Base-by-base conservation (phyloP, 2,888 invertebrate species). In the Lithophane semibrunnea region DNA sequence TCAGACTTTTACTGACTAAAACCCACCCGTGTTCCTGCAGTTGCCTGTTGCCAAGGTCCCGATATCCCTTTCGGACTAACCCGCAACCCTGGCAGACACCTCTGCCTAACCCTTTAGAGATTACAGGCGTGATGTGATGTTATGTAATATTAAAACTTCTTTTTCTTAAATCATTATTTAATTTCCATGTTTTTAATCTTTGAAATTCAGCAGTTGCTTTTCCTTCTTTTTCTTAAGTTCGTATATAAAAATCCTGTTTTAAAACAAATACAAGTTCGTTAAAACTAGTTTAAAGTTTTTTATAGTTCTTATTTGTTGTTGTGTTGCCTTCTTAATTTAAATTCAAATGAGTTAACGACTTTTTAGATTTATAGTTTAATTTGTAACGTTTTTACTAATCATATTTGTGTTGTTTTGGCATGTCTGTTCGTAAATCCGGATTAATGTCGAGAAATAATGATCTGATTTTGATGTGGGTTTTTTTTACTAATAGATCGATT, bases 311-410 rank as follows among this genome's bases (percentile, higher is more conserved):
- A 58, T 77, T 79, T 69, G 65, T 68, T 83, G 58, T 79, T 42
- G 37, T 70, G 44, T 69, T 65, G 69, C 63, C 49, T 75, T 82
- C 16, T 70, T 85, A 77, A 85, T 85, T 83, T 54, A 78, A 80
- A 88, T 83, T 79, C 60, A 70, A 83, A 86, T 77, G 8, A 60
- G 66, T 24, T 86, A 88, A 85, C 83, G 80, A 86, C 78, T 69
- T 79, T 82, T 70, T 60, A 82, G 85, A 84, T 85, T 87, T 87
- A 83, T 81, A 24, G 60, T 76, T 87, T 87, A 77, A 86, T 83
- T 75, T 80, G 37, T 77, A 83, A 79, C 63, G 73, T 74, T 70
- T 64, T 75, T 66, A 82, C 78, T 82, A 75, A 83, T 83, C 44
- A 52, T 81, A 73, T 84, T 75, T 74, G 60, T 84, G 82, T 83